Evolutionary conservation across 2,113 vertebrate species (phyloP).

Genomic region (Bos indicus): DNA sequence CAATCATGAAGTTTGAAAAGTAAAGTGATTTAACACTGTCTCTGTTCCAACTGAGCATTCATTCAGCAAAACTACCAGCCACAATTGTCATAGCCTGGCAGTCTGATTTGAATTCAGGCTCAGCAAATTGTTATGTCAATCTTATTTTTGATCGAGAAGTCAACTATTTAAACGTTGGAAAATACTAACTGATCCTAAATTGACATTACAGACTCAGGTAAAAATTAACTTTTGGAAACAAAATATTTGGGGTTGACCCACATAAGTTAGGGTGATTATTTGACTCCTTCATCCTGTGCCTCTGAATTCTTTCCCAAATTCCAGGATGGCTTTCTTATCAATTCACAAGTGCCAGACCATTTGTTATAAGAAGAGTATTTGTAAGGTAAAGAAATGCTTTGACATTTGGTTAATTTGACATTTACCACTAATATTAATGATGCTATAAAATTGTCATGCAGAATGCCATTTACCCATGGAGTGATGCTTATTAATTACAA

Average conservation of each 20-base stretch:
- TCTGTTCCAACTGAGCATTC: neutral
- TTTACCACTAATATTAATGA: constrained; percentile 75
- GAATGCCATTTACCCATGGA: constrained; percentile 63
- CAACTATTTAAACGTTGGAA: neutral
- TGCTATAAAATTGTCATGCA: constrained; percentile 60
- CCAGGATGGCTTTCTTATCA: neutral
- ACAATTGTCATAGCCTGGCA: neutral
- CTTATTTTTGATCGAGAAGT: neutral
- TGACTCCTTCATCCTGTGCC: neutral
- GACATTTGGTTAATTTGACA: constrained; percentile 74
- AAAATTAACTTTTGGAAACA: neutral
- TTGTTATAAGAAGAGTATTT: constrained; percentile 42
- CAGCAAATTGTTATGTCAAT: neutral
- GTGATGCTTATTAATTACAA: constrained; percentile 76
- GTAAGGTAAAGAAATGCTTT: constrained; percentile 68
- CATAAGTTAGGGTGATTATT: neutral
- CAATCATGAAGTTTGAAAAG: neutral
- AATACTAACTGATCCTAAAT: neutral
- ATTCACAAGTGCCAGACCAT: constrained; percentile 12
- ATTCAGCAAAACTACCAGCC: neutral
- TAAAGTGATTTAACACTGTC: neutral
- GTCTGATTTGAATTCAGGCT: neutral
- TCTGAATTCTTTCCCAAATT: neutral
- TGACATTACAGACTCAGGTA: neutral
- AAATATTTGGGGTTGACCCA: neutral